Base-by-base conservation (phyloP, 2,797 vertebrate genomes). In the Fundulus diaphanus region DNA sequence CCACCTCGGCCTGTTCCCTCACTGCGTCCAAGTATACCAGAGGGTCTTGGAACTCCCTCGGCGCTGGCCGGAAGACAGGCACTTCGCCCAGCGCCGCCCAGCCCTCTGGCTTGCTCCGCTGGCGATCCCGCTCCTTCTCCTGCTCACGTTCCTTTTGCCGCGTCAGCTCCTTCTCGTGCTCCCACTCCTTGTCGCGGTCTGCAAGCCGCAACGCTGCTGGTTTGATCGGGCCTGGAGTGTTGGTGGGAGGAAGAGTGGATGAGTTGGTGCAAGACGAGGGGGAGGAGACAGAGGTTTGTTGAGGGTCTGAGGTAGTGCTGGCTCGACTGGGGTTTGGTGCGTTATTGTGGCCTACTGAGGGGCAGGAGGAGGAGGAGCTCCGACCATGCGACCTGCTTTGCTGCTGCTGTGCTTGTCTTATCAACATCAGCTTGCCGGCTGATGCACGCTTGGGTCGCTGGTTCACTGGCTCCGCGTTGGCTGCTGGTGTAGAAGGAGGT, bases 11-110 rank as follows among this genome's bases (percentile, higher is more conserved):
- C 94, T 95, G 96, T 92, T 97, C 96, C 87, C 97, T 96, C 85
- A 97, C 95, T 20, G 95, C 96, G 89, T 99, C 97, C 88, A 99
- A 94, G 93, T 99, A 99, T 90, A 96, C 96, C 94, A 99, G 94
- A 0, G 98, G 98, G 95, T 99, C 98, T 82, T 98, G 97, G 90
- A 99, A 99, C 95, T 99, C 98, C 91, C 97, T 96, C 27, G 95
- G 92, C 71, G 89, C 94, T 56, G 98, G 98, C 91, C 93, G 93
- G 89, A 98, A 96, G 90, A 96, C 90, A 3, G 97, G 97, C 85
- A 96, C 98, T 87, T 99, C 97, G 42, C 95, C 96, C 92, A 98
- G 95, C 49, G 93, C 93, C 12, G 95, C 91, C 96, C 97, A 97
- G 85, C 97, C 97, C 70, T 94, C 93, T 12, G 95, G 86, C 93